Percentiles rank a stretch among this genome's conserved stretches.
Evolutionary conservation across 2,888 invertebrate genomes (phyloP).

Genomic region (Syrista parreyssii): DNA sequence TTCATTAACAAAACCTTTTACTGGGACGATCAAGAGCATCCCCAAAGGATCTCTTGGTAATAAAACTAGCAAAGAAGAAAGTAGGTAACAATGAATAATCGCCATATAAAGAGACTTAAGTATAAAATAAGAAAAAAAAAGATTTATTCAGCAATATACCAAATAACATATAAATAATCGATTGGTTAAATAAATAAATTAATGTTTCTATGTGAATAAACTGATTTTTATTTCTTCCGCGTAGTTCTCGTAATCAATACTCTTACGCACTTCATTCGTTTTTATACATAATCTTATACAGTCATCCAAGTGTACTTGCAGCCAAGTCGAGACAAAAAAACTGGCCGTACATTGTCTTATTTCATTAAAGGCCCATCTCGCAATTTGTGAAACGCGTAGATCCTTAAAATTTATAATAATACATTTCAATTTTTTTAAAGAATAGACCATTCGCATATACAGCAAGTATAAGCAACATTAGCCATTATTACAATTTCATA

Average conservation of each 20-base stretch:
- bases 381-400: background rate
- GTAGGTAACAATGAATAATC: background rate
- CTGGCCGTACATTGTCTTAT: background rate
- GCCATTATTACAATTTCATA: no score
- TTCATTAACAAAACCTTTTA: constrained; percentile 83
- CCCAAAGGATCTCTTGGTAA: constrained; percentile 92
- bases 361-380: background rate
- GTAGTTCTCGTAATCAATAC: background rate
- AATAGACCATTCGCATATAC: background rate
- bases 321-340: background rate
- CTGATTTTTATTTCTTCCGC: background rate
- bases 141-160: background rate
- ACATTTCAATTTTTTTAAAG: background rate
- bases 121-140: background rate
- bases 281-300: background rate
- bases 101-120: background rate
- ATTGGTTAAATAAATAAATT: background rate
- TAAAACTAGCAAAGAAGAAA: background rate
- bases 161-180: background rate
- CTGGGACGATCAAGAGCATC: constrained; percentile 79
- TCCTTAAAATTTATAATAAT: background rate
- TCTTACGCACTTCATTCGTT: background rate
- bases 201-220: background rate
- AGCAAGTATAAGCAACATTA: background rate
- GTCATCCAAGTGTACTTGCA: background rate